Conservation (phyloP, 2,113 vertebrate genomes). For the Choloepus hoffmanni region DNA sequence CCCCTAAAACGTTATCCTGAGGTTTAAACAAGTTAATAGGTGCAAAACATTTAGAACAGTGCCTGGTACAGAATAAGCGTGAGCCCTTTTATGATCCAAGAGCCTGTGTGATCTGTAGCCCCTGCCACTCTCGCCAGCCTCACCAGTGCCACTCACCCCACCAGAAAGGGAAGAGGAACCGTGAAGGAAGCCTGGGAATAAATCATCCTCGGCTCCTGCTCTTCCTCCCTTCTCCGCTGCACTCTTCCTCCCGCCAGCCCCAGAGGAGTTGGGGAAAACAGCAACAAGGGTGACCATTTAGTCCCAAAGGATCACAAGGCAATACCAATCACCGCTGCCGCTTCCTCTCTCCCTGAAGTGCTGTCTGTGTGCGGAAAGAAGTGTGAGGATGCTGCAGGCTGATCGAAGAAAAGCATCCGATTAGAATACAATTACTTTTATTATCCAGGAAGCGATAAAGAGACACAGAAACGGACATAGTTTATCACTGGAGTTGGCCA, state of each 20-base stretch:
- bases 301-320: background rate
- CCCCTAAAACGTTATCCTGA: background rate
- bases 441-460: conserved; percentile 51
- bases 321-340: background rate
- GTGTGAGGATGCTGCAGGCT: rapidly evolving
- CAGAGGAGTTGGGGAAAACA: background rate
- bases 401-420: background rate
- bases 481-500: background rate
- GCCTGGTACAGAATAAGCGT: background rate
- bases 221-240: rapidly evolving
- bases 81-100: background rate
- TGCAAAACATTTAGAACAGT: background rate
- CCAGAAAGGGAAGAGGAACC: background rate
- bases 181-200: background rate
- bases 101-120: background rate
- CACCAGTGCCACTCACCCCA: rapidly evolving
- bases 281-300: background rate
- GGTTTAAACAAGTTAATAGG: background rate
- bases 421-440: background rate
- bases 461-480: background rate
- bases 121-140: background rate
- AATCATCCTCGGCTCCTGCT: background rate
- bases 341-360: background rate
- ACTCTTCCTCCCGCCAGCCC: background rate
- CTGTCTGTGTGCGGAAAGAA: background rate